A percentile compares a stretch with the other conserved stretches of the same genome.
phyloP scores from a whole-genome alignment of 1,140 invertebrate species.

The Heliconius melpomene region DNA sequence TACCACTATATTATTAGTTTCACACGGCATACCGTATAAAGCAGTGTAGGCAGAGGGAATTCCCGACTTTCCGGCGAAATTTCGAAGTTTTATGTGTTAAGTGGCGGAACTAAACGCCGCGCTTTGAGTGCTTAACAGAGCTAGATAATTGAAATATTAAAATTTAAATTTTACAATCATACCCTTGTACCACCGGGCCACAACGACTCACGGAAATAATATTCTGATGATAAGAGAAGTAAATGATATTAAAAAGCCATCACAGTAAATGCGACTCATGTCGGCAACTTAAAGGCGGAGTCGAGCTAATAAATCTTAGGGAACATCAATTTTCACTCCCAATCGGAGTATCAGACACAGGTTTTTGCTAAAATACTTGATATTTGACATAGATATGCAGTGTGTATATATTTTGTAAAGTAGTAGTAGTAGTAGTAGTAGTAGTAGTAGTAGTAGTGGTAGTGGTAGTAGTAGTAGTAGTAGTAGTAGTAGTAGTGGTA shows the following conservation, averaged over 20 bases:
- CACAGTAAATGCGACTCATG: background rate
- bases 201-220: background rate
- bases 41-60: background rate
- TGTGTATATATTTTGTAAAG: too few species aligned
- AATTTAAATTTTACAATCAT: background rate
- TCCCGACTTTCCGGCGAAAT: background rate
- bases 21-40: background rate
- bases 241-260: background rate
- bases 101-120: background rate
- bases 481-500: too few species aligned
- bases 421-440: too few species aligned
- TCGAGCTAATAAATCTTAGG: background rate
- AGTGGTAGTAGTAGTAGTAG: too few species aligned
- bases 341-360: background rate
- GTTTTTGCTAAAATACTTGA: background rate
- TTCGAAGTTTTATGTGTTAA: background rate
- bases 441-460: too few species aligned
- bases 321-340: background rate
- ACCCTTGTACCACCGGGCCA: background rate
- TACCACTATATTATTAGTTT: too few species aligned
- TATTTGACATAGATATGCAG: background rate
- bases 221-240: background rate
- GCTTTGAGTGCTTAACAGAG: background rate
- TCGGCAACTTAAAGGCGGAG: background rate
- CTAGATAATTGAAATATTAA: background rate